Base-by-base conservation (phyloP, 2,888 invertebrate genomes). In the Drosophila fulvimacula region DNA sequence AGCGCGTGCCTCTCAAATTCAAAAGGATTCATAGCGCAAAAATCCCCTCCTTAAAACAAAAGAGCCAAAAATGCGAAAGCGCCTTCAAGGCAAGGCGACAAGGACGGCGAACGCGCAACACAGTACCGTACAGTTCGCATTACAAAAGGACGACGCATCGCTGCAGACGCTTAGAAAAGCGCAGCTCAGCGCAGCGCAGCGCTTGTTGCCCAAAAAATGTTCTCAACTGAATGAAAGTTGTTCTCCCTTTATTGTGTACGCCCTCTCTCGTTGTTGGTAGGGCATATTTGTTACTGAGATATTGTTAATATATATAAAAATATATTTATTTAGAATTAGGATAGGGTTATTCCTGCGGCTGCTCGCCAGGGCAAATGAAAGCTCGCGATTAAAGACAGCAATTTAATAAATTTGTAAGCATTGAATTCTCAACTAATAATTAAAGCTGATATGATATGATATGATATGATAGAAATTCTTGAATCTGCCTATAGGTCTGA, bases 171-270 rank as follows among this genome's bases (percentile, higher is more conserved):
- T 75, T 75, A 55, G 65, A 60, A 61, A 73, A 66, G 64, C 63
- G 72, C 30, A 30, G 24, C n/a, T n/a, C n/a, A n/a, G 27, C 30
- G 30, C 30, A 30, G 30, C 30, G 10, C 76, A 75, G 73, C 64
- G 73, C 64, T 71, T 65, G 57, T 58, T 69, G 44, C 39, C 63
- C 61, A 48, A 79, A 73, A 77, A 73, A 32, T 32, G 13, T 75
- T 65, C 65, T 71, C 64, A 70, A 70, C 81, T 89, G 78, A 80
- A 85, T 69, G 70, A 76, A 88, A 85, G 81, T 89, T 83, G 73
- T 61, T 44, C 56, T 13, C 17, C 68, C 44, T 38, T 30, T 44
- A 38, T 34, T 52, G 51, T 52, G 36, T 30, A 30, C 5, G 15
- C 17, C 39, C 10, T 3, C 21, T 6, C 21, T 24, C n/a, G 9